phyloP scores from a whole-genome alignment of 1,140 invertebrate species.

The Hycleus phaleratus region DNA sequence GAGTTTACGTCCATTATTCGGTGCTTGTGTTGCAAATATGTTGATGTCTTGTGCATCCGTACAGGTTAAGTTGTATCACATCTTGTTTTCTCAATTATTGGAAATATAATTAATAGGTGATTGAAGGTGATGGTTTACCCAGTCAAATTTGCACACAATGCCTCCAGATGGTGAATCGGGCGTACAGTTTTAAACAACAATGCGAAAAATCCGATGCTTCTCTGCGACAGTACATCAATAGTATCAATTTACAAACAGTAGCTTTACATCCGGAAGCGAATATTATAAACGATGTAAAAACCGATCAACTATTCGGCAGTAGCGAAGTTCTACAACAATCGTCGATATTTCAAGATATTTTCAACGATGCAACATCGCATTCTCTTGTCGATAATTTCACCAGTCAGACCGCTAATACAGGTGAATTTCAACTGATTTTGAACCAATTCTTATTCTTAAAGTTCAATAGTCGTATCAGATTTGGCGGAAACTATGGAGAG shows the following conservation, averaged over 20 bases:
- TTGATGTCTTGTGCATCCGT: slow-evolving; percentile 37
- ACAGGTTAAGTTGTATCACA: slow-evolving; percentile 23
- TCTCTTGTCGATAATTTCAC: slow-evolving; percentile 37
- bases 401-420: slow-evolving; percentile 28
- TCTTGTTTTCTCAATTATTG: neutral
- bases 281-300: slow-evolving; percentile 27
- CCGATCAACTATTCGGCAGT: slow-evolving; percentile 27
- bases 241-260: slow-evolving; percentile 15
- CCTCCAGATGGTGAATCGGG: slow-evolving; percentile 34
- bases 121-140: slow-evolving; percentile 38
- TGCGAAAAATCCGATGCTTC: slow-evolving; percentile 39
- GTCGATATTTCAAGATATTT: slow-evolving; percentile 38
- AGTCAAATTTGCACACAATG: slow-evolving; percentile 38
- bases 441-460: no score
- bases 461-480: slow-evolving; percentile 27
- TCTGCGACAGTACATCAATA: slow-evolving; percentile 33
- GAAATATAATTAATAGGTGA: slow-evolving; percentile 22
- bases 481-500: slow-evolving; percentile 40
- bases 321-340: slow-evolving; percentile 34
- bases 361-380: slow-evolving; percentile 34
- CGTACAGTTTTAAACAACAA: slow-evolving; percentile 37
- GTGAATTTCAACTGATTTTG: no score
- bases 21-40: slow-evolving; percentile 38
- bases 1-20: slow-evolving; percentile 34
- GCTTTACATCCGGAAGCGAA: slow-evolving; percentile 7